Conservation (phyloP, 30 jellyfish, hydroid and myxozoan species). For the Aurelia sp. region DNA sequence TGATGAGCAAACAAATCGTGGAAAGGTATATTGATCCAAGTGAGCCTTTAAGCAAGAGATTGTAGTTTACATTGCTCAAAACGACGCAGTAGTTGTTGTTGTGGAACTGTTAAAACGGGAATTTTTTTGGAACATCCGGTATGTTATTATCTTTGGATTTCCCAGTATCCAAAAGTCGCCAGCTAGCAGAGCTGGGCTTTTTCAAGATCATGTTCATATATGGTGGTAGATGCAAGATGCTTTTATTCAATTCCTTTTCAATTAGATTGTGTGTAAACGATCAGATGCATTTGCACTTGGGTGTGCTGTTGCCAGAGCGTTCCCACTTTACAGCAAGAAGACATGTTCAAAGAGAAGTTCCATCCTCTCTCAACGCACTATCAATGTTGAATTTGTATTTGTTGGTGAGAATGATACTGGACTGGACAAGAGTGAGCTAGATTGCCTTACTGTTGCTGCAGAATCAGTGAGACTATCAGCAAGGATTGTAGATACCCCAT, state of each 20-base stretch:
- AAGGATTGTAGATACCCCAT: constrained; percentile 90
- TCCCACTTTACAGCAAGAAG: constrained; percentile 76
- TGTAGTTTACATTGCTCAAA: too few relatives aligned
- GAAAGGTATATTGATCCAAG: too few relatives aligned
- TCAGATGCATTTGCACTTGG: constrained; percentile 91
- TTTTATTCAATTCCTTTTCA: background rate
- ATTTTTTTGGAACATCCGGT: too few relatives aligned
- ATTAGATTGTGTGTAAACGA: constrained; percentile 86
- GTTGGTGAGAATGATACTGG: constrained; percentile 66
- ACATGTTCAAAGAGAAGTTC: constrained; percentile 15
- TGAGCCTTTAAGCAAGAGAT: too few relatives aligned
- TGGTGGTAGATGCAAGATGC: background rate
- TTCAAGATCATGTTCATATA: too few relatives aligned
- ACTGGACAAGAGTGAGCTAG: constrained; percentile 62
- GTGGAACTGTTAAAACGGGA: too few relatives aligned
- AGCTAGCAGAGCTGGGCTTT: too few relatives aligned
- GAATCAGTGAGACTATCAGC: constrained; percentile 94
- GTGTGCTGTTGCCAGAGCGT: constrained; percentile 85
- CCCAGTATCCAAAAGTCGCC: too few relatives aligned
- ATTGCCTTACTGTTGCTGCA: constrained; percentile 67
- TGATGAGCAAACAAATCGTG: too few relatives aligned
- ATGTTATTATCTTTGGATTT: too few relatives aligned
- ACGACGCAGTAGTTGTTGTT: too few relatives aligned
- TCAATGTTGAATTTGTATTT: constrained; percentile 76
- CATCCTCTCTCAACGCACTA: background rate